Percentiles rank a stretch among this genome's conserved stretches.
These are phyloP conservation scores for Geotrupes spiniger DNA, from an alignment of 2,888 invertebrate genomes.

Conservation along the genomic window DNA sequence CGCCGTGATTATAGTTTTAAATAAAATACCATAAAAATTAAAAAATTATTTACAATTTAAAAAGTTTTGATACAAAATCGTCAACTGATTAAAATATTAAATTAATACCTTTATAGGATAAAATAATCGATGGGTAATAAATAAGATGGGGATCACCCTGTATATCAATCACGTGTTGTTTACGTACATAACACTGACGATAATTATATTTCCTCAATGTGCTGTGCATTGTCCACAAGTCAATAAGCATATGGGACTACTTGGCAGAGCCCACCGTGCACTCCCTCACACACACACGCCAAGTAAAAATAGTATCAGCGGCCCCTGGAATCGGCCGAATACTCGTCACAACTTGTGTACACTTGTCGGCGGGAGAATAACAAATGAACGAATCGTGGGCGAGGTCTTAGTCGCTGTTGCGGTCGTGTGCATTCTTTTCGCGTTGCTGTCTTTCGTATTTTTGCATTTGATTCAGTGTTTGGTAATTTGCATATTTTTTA, in stretches of 20 bases:
- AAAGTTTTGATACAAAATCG: too few relatives aligned
- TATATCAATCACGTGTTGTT: too few relatives aligned
- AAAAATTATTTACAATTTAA: too few relatives aligned
- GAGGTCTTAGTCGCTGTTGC: not conserved
- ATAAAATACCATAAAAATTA: too few relatives aligned
- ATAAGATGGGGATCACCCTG: too few relatives aligned
- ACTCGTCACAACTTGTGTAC: conserved; percentile 24
- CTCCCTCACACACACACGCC: conserved; percentile 33
- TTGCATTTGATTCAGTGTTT: too few relatives aligned
- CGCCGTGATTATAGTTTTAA: too few relatives aligned
- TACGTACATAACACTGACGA: too few relatives aligned
- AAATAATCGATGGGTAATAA: too few relatives aligned
- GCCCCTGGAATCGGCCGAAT: conserved; percentile 37
- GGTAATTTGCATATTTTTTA: too few relatives aligned
- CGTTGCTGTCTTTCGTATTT: not conserved
- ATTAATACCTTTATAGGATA: too few relatives aligned
- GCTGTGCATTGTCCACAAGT: conserved; percentile 5
- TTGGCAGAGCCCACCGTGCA: conserved; percentile 32
- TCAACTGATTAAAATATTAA: too few relatives aligned
- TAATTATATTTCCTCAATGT: conserved; percentile 1
- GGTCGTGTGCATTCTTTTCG: not conserved
- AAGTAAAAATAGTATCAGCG: conserved; percentile 35
- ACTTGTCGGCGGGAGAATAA: conserved; percentile 5
- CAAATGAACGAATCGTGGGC: not conserved
- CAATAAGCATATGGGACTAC: conserved; percentile 24